phyloP scores from a whole-genome alignment of 2,113 vertebrate genomes.

The Heptranchias perlo region DNA sequence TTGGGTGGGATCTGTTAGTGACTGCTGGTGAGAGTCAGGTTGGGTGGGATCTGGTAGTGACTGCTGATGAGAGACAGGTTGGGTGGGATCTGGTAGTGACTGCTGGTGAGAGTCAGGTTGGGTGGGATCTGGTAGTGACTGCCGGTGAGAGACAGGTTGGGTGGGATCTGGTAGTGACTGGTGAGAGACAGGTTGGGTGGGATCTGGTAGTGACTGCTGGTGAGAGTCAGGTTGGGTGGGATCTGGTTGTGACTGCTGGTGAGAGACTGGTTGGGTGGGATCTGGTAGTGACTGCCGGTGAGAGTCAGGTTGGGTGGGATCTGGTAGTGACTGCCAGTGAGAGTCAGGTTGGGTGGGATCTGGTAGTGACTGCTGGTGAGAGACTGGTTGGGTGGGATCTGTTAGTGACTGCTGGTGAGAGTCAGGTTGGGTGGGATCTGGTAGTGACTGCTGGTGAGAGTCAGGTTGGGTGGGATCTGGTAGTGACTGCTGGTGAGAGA shows the following conservation, averaged over 20 bases:
- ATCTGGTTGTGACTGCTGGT: too few relatives aligned
- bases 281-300: neutral
- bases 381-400: neutral
- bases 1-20: too few relatives aligned
- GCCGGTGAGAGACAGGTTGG: neutral
- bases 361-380: too few relatives aligned
- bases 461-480: neutral
- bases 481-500: too few relatives aligned
- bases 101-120: neutral
- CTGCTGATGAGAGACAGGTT: neutral
- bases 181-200: too few relatives aligned
- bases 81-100: too few relatives aligned
- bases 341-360: neutral
- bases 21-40: neutral
- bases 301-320: neutral
- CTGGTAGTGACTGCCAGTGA: neutral
- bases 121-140: too few relatives aligned
- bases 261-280: neutral
- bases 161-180: too few relatives aligned
- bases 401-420: too few relatives aligned
- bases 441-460: too few relatives aligned
- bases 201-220: too few relatives aligned
- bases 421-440: neutral
- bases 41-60: too few relatives aligned
- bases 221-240: neutral